Base-by-base conservation (phyloP, 2,888 invertebrate genomes). In the Sminthurides aquaticus region DNA sequence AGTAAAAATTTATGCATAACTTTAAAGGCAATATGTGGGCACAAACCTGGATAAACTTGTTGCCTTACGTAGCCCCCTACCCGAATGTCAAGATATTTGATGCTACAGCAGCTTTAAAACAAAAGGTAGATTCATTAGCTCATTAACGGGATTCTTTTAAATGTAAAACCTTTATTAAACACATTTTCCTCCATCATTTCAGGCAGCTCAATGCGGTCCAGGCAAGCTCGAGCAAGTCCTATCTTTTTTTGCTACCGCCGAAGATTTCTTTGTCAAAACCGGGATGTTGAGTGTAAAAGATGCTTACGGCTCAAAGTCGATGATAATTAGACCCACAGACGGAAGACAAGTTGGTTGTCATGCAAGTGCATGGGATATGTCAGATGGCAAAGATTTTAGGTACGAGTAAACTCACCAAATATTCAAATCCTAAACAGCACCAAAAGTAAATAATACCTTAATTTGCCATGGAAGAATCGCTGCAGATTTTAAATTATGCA, bases 341-440 rank as follows among this genome's bases (percentile, higher is more conserved):
- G 81, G 87, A 25, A 67, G 86, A 83, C 77, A 82, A 29, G 82
- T 85, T 0, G 82, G 86, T 64, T 87, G 87, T 70, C 82, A 86
- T 73, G 85, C 86, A 0, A 85, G 86, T 1, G 87, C 91, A 0
- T 91, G 91, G 91, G 91, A 92, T 78, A 90, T 91, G 79, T 89
- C 88, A 76, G 89, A 91, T 76, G 83, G 85, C 75, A 82, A 87
- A 22, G 92, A 94, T 77, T 91, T 87, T 77, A 85, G 91, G 90
- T 89, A 77, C 67, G 59, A 67, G 57, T n/a, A n/a, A n/a, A n/a
- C n/a, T n/a, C n/a, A n/a, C n/a, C 54, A 34, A 24, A n/a, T 5
- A n/a, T n/a, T n/a, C n/a, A n/a, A n/a, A 15, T 2, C 22, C 22
- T 58, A 34, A 24, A n/a, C n/a, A n/a, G n/a, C n/a, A n/a, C n/a